phyloP scores from a whole-genome alignment of 2,888 invertebrate species.

The Adelphocoris suturalis region DNA sequence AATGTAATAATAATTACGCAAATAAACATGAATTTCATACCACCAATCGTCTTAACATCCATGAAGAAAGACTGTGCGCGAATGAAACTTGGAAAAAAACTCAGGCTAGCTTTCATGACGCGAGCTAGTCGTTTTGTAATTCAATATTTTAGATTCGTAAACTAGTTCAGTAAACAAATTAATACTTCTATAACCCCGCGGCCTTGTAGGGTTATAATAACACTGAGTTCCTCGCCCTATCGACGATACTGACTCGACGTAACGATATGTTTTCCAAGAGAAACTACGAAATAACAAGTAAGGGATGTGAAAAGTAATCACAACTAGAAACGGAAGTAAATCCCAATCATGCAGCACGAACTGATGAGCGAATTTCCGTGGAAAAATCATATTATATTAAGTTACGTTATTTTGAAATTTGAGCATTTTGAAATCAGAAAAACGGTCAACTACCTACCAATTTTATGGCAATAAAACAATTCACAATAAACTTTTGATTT shows the following conservation, averaged over 20 bases:
- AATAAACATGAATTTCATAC: no score
- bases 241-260: background rate
- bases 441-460: no score
- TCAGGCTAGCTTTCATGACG: background rate
- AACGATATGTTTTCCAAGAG: background rate
- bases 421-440: no score
- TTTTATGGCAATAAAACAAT: no score
- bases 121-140: background rate
- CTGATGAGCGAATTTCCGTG: no score
- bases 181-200: background rate
- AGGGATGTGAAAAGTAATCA: background rate
- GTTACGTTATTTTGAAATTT: no score
- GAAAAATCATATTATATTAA: no score
- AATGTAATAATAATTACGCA: no score
- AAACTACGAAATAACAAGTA: no score
- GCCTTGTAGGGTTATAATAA: background rate
- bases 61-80: background rate
- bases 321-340: background rate
- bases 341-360: no score
- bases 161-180: conserved; percentile 27
- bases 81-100: background rate
- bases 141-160: conserved; percentile 23
- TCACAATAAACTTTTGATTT: no score
- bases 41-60: no score
- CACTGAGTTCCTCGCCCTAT: background rate